Conservation (phyloP, 2,113 vertebrate genomes). For the Pao palembangensis region DNA sequence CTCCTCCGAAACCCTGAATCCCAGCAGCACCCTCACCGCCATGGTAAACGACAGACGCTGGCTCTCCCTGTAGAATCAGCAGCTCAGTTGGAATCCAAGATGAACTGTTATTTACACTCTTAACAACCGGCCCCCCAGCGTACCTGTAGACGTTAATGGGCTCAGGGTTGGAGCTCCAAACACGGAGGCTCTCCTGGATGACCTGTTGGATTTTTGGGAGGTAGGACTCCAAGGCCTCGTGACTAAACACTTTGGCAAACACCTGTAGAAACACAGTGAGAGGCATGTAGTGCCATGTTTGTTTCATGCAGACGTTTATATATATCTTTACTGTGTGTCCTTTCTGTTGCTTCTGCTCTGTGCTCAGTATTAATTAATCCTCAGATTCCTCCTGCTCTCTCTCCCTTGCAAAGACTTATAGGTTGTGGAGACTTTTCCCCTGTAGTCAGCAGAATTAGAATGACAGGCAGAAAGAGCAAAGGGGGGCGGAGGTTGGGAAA, state of each 20-base stretch:
- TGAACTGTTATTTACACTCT: not conserved
- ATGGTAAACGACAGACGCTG: slow-evolving; percentile 95
- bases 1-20: slow-evolving; percentile 89
- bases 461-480: slow-evolving; percentile 38
- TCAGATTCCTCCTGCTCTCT: slow-evolving; percentile 1
- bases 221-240: slow-evolving; percentile 92
- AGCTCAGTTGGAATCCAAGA: not conserved
- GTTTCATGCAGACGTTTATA: not conserved
- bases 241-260: slow-evolving; percentile 97
- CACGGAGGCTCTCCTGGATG: slow-evolving; percentile 90
- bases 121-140: fast-evolving
- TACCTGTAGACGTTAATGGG: slow-evolving; percentile 90
- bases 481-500: not conserved
- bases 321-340: slow-evolving; percentile 7
- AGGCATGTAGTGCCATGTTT: not conserved
- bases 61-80: slow-evolving; percentile 74
- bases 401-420: slow-evolving; percentile 44
- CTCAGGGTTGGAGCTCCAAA: slow-evolving; percentile 91
- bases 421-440: slow-evolving; percentile 54
- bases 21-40: slow-evolving; percentile 91
- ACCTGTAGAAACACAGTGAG: slow-evolving; percentile 70
- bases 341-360: slow-evolving; percentile 5
- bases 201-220: slow-evolving; percentile 96
- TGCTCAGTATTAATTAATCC: slow-evolving; percentile 16
- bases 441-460: slow-evolving; percentile 54